Evolutionary conservation across 2,113 vertebrate genomes (phyloP), one percentile per base, ranked within the genome.

Genomic region (Oncorhynchus clarkii): DNA sequence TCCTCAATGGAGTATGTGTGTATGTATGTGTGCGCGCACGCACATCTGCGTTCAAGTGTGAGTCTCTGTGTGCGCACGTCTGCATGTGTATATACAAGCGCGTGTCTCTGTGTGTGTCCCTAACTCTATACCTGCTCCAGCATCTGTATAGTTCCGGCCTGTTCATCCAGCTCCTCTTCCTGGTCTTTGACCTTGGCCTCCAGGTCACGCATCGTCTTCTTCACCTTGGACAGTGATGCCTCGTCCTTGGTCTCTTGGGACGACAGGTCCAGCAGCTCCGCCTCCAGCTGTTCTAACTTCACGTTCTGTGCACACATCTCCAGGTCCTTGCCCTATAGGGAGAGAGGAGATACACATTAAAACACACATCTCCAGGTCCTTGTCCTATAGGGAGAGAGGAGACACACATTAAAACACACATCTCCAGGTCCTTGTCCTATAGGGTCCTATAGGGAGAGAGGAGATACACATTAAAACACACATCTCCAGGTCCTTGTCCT

Each of bases 141-240:
- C 95, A 98, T 96, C 92, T 99, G 97, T 87, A 99, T 99, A 83
- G 93, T 95, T 51, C 97, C 97, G 0, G 97, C 97, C 89, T 99
- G 97, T 80, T 99, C 97, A 0, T 99, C 97, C 74, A 99, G 93
- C 88, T 99, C 97, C 79, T 99, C 97, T 87, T 99, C 97, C 88
- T 99, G 97, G 86, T 99, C 97, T 80, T 98, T 99, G 80, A 95
- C 95, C 84, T 96, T 97, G 3, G 96, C 96, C 85, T 99, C 97
- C 80, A 98, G 86, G 86, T 99, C 96, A 4, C 96, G 93, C 27
- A 98, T 93, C 88, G 97, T 97, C 89, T 98, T 99, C 89, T 95
- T 96, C 77, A 99, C 94, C 90, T 97, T 98, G 86, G 97, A 94
- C 69, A 98, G 87, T 0, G 97, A 98, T 0, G 96, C 97, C 51